These are phyloP conservation scores for Limenitis camilla DNA, from an alignment of 2,888 invertebrate species.

Conservation along the genomic window DNA sequence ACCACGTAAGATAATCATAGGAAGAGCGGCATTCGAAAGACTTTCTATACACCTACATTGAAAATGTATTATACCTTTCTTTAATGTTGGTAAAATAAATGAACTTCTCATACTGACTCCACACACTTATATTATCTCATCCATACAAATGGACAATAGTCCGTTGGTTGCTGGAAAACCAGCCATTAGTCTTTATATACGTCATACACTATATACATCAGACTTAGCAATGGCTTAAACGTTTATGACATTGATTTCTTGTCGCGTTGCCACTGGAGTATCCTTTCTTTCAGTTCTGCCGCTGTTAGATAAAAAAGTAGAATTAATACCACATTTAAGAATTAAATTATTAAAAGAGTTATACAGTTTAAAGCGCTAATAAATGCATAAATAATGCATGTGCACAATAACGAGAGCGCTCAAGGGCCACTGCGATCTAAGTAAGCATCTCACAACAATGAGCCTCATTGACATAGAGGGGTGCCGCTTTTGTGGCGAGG, in stretches of 20 bases:
- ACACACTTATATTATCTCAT: slow-evolving; percentile 46
- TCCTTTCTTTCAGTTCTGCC: slow-evolving; percentile 88
- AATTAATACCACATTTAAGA: neutral
- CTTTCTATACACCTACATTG: too few relatives aligned
- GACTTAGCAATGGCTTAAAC: slow-evolving; percentile 54
- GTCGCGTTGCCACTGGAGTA: slow-evolving; percentile 89
- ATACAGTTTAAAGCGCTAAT: too few relatives aligned
- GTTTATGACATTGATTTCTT: slow-evolving; percentile 74
- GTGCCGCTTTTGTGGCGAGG: too few relatives aligned
- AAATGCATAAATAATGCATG: too few relatives aligned
- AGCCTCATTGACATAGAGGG: too few relatives aligned
- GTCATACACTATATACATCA: slow-evolving; percentile 66
- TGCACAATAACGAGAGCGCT: too few relatives aligned
- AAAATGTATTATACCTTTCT: too few relatives aligned
- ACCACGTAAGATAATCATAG: too few relatives aligned
- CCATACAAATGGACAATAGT: slow-evolving; percentile 64
- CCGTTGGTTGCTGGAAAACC: slow-evolving; percentile 51
- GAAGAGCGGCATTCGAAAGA: too few relatives aligned
- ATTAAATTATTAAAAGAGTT: neutral
- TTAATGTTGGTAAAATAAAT: too few relatives aligned
- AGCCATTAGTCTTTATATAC: slow-evolving; percentile 55
- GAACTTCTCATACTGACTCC: slow-evolving; percentile 1
- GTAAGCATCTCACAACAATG: too few relatives aligned
- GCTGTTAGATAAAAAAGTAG: slow-evolving; percentile 69
- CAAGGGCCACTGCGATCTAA: too few relatives aligned